phyloP scores from a whole-genome alignment of 1,140 invertebrate species.

The Magallana angulata region DNA sequence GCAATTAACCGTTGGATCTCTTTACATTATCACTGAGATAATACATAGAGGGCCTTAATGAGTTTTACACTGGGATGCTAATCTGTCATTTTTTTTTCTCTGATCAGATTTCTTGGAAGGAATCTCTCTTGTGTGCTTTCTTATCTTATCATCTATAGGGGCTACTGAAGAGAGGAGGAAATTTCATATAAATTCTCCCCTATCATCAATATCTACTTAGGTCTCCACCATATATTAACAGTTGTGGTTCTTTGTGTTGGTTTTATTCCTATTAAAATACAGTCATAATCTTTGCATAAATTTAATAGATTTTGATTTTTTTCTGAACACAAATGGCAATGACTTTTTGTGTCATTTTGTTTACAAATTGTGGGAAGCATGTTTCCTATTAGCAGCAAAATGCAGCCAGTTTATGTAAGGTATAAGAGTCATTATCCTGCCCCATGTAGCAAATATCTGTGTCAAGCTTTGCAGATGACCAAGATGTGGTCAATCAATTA shows the following conservation, averaged over 20 bases:
- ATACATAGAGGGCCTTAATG: constrained; percentile 10
- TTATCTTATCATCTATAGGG: constrained; percentile 8
- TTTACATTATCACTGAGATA: constrained; percentile 24
- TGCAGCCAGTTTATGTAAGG: no score
- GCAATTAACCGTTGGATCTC: background rate
- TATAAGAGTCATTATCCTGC: no score
- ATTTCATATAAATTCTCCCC: constrained; percentile 32
- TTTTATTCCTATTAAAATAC: background rate
- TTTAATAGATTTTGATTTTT: no score
- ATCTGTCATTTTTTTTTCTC: constrained; percentile 8
- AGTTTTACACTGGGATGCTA: constrained; percentile 26
- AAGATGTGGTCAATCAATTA: constrained; percentile 5
- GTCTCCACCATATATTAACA: constrained; percentile 7
- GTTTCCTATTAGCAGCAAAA: no score
- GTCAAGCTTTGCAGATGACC: background rate
- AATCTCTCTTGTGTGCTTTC: background rate
- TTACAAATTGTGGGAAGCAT: no score
- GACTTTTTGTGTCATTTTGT: no score
- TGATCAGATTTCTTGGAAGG: background rate
- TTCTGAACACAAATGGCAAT: no score
- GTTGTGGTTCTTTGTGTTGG: constrained; percentile 21
- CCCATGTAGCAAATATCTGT: background rate
- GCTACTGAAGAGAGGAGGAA: constrained; percentile 30
- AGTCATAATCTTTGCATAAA: no score
- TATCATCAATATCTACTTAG: background rate